phyloP scores from a whole-genome alignment of 2,113 vertebrate genomes.

The human (Homo sapiens) region DNA sequence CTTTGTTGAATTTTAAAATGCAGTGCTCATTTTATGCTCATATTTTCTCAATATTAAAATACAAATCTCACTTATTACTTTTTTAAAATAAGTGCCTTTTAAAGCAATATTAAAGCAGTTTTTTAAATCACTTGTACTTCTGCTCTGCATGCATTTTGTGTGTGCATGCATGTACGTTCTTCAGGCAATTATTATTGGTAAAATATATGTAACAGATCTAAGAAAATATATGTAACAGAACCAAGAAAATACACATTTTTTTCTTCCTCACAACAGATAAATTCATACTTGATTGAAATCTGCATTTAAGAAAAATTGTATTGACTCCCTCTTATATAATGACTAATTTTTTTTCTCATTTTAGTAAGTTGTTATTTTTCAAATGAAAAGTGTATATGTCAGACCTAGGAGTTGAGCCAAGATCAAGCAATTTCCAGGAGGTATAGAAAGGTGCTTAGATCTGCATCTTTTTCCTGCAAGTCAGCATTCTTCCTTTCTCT shows the following conservation, averaged over 20 bases:
- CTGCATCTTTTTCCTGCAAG: constrained; percentile 79
- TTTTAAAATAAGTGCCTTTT: not conserved
- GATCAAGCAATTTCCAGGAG: constrained; percentile 70
- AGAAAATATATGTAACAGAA: not conserved
- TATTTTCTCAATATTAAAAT: constrained; percentile 49
- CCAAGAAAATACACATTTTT: not conserved
- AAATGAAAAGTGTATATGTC: constrained; percentile 66
- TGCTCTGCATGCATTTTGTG: not conserved
- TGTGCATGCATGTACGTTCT: not conserved
- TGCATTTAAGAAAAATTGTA: not conserved
- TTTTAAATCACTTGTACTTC: not conserved
- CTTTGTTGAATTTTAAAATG: constrained; percentile 7
- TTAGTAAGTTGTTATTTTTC: constrained; percentile 49
- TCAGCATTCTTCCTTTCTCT: constrained; percentile 75
- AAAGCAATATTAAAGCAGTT: constrained; percentile 41
- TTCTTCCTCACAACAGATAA: constrained; percentile 38
- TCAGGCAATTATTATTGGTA: not conserved
- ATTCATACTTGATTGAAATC: not conserved
- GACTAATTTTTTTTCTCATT: constrained; percentile 54
- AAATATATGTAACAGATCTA: not conserved
- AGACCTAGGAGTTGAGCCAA: constrained; percentile 73
- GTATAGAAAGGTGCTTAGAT: constrained; percentile 79
- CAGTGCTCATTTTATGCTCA: not conserved
- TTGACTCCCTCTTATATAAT: constrained; percentile 52
- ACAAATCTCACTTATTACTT: not conserved